Evolutionary conservation across 1,140 invertebrate species (phyloP), one percentile per base, ranked within the genome.

Genomic region (Heliconius congener): DNA sequence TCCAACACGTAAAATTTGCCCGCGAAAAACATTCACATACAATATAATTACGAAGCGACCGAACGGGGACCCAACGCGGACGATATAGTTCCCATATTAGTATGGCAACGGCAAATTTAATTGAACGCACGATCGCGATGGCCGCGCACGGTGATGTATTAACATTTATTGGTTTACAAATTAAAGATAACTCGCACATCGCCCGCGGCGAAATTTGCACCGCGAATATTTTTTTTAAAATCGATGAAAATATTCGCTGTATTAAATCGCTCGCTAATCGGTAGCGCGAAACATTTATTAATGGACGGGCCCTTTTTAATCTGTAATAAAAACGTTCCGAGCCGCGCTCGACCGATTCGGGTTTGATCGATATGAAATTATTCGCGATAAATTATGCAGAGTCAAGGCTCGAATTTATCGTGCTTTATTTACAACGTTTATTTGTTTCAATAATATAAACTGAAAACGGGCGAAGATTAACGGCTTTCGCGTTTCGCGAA

Each of bases 81-180:
- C 83, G 81, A 85, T 91, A 91, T 92, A 92, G 90, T 92, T 93
- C 88, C 83, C 92, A 92, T 91, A 91, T 93, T 91, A 92, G 91
- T 91, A 90, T 90, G 90, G 88, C 89, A 88, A 86, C 84, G 86
- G 90, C 88, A 91, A 92, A 93, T 90, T 92, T 88, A 91, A 92
- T 91, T 89, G 88, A 88, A 91, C 85, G 72, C 80, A 79, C 85
- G 83, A 87, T 90, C 85, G 83, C 83, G 83, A 85, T 86, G 86
- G 82, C 79, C 83, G 83, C 77, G 81, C 60, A 83, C 81, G 79
- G 85, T 91, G 92, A 93, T 91, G 88, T 92, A 93, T 93, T 91
- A 91, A 91, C 90, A 91, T 93, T 91, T 93, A 93, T 93, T 91
- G 92, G 88, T 89, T 91, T 90, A 88, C 90, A 91, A 91, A 93